These are phyloP conservation scores for Xenentodon cancila DNA, from an alignment of 2,797 vertebrate genomes.

Conservation along the genomic window DNA sequence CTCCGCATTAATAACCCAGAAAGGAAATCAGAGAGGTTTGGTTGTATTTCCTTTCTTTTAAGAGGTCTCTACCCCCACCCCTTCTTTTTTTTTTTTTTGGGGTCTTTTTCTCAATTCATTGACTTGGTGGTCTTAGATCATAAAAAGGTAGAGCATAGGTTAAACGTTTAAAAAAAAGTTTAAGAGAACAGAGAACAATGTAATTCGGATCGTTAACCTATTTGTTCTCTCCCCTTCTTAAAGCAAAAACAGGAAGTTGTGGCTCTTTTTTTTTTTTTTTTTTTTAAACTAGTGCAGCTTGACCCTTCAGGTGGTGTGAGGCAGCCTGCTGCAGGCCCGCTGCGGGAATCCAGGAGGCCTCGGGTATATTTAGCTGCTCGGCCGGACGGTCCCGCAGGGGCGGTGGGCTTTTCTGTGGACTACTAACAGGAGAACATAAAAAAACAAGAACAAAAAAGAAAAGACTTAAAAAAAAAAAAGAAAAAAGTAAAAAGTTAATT, in stretches of 20 bases:
- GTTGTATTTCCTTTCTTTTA: constrained; percentile 24
- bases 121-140: constrained; percentile 36
- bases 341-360: constrained; percentile 63
- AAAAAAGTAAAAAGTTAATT: not conserved
- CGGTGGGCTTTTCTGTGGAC: not conserved
- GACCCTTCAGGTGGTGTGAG: constrained; percentile 25
- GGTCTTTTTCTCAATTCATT: constrained; percentile 12
- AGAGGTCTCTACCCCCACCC: constrained; percentile 33
- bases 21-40: constrained; percentile 11
- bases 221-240: too few relatives aligned
- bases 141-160: too few relatives aligned
- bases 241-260: too few relatives aligned
- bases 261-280: too few relatives aligned
- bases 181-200: too few relatives aligned
- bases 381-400: constrained; percentile 50
- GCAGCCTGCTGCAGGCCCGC: constrained; percentile 23
- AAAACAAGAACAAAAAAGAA: not conserved
- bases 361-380: constrained; percentile 72
- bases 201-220: too few relatives aligned
- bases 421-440: not conserved
- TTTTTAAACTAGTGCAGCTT: not conserved
- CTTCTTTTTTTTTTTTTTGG: constrained; percentile 19
- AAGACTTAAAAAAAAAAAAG: not conserved
- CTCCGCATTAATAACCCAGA: not conserved
- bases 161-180: constrained; percentile 35